A percentile compares a stretch with the other conserved stretches of the same genome.
phyloP scores from a whole-genome alignment of 1,140 invertebrate species.

The Apocrypta bakeri region DNA sequence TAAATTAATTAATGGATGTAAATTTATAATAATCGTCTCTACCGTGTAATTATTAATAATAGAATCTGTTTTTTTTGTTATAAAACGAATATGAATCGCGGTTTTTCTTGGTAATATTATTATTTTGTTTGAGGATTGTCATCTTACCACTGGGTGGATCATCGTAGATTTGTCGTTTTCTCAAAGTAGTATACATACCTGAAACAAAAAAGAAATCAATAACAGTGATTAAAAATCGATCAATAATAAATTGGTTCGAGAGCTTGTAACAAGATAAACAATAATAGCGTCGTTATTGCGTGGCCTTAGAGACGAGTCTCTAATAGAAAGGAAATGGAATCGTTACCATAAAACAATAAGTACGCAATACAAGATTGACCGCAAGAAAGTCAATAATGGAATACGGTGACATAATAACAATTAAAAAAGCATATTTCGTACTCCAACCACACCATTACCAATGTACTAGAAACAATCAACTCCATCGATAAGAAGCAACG shows the following conservation, averaged over 20 bases:
- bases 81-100: no score
- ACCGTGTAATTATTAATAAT: no score
- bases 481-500: neutral
- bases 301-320: neutral
- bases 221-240: neutral
- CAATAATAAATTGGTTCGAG: neutral
- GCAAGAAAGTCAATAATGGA: no score
- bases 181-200: conserved; percentile 14
- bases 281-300: neutral
- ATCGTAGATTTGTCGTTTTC: neutral
- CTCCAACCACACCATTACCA: neutral
- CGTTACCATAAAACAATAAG: no score
- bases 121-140: neutral
- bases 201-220: neutral
- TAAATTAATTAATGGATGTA: no score
- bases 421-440: neutral
- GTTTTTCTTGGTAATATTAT: no score
- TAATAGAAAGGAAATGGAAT: neutral
- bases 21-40: no score
- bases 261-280: neutral
- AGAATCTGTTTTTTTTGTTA: no score
- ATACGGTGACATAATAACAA: neutral
- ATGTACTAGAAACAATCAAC: neutral
- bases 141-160: neutral
- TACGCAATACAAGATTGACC: no score